Percentiles rank a stretch among this genome's conserved stretches.
phyloP scores from a whole-genome alignment of 2,888 invertebrate species.

The Oeneis ivallda region DNA sequence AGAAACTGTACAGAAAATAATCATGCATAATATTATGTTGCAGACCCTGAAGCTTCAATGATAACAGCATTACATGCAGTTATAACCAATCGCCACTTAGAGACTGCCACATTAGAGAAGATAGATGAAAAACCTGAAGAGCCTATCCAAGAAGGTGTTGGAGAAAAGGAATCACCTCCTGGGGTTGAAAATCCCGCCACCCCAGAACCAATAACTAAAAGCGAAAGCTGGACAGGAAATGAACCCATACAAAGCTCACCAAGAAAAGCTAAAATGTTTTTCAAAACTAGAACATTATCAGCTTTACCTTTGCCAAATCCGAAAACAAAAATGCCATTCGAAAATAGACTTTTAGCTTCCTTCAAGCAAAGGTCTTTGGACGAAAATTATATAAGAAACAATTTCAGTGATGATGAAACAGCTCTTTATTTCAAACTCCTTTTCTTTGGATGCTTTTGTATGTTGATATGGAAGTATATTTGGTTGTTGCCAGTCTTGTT shows the following conservation, averaged over 20 bases:
- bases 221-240: conserved; percentile 61
- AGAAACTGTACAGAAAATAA: not conserved
- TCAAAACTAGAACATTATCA: conserved; percentile 73
- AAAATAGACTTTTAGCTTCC: conserved; percentile 66
- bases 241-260: conserved; percentile 60
- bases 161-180: conserved; percentile 63
- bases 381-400: conserved; percentile 70
- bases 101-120: conserved; percentile 38
- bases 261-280: conserved; percentile 69
- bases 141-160: conserved; percentile 48
- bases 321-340: conserved; percentile 61
- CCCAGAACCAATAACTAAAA: conserved; percentile 56
- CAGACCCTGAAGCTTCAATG: conserved; percentile 71
- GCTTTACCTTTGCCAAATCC: conserved; percentile 62
- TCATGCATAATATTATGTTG: conserved; percentile 36
- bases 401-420: conserved; percentile 81
- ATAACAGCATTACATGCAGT: conserved; percentile 60
- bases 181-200: conserved; percentile 63
- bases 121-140: conserved; percentile 57
- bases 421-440: conserved; percentile 88
- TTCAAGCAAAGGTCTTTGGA: conserved; percentile 70
- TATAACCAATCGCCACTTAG: conserved; percentile 51
- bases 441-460: conserved; percentile 90
- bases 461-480: conserved; percentile 92
- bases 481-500: conserved; percentile 90